A percentile compares a stretch with the other conserved stretches of the same genome.
These are phyloP conservation scores for Wiebesia pumilae DNA, from an alignment of 1,140 invertebrate species.

Conservation along the genomic window DNA sequence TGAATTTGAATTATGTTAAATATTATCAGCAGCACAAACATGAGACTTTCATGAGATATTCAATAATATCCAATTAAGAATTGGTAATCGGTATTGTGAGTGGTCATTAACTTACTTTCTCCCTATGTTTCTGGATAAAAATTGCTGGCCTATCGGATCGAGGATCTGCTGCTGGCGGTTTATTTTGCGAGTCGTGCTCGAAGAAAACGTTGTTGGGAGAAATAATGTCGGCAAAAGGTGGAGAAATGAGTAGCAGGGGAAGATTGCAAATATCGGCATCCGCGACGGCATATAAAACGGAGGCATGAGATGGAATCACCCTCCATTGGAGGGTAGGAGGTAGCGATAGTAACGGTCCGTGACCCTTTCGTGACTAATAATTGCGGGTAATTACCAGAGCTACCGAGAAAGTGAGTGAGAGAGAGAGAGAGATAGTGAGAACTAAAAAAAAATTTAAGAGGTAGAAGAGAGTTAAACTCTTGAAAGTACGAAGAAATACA, in stretches of 20 bases:
- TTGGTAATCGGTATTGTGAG: not conserved
- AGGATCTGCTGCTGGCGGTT: constrained; percentile 45
- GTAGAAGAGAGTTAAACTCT: not conserved
- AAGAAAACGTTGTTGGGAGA: constrained; percentile 45
- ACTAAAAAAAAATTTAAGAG: not conserved
- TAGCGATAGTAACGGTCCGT: constrained; percentile 62
- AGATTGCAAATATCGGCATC: constrained; percentile 64
- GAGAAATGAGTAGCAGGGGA: constrained; percentile 55
- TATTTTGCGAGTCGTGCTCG: constrained; percentile 53
- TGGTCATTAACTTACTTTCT: not conserved
- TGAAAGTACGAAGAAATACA: not conserved
- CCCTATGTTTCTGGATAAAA: not conserved
- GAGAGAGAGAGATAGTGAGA: not conserved
- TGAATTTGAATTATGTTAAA: too few species aligned
- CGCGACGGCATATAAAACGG: not conserved
- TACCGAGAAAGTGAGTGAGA: constrained; percentile 47
- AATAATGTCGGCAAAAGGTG: constrained; percentile 42
- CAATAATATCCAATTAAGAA: not conserved
- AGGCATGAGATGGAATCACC: not conserved
- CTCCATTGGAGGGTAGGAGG: not conserved
- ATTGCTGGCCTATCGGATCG: not conserved
- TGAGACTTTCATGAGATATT: too few species aligned
- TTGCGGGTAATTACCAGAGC: constrained; percentile 66
- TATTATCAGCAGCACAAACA: too few species aligned
- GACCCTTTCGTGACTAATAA: constrained; percentile 67